phyloP scores from a whole-genome alignment of 2,113 vertebrate species.

The Archocentrus centrarchus region DNA sequence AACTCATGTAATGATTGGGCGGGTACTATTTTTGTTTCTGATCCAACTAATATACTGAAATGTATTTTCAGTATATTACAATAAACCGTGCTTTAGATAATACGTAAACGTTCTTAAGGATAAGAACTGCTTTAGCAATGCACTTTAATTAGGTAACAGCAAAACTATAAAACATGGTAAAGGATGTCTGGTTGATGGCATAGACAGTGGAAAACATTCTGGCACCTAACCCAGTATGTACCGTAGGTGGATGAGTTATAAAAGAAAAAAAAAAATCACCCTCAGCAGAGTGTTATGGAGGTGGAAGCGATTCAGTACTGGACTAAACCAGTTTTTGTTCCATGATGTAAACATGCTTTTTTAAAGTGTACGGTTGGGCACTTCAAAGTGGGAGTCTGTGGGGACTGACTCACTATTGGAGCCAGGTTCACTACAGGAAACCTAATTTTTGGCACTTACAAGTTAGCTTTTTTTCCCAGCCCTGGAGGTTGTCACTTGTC shows the following conservation, averaged over 20 bases:
- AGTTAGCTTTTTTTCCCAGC: neutral
- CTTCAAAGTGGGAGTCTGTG: neutral
- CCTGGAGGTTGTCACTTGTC: neutral
- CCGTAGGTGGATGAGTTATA: neutral
- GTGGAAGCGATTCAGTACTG: neutral
- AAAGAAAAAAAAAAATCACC: neutral
- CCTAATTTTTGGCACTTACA: neutral
- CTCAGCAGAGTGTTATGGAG: neutral
- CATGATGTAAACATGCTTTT: neutral
- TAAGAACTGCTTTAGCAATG: neutral
- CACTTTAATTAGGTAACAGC: neutral
- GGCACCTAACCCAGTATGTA: neutral
- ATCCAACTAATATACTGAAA: conserved; percentile 13
- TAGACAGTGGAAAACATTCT: neutral
- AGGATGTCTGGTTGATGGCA: neutral
- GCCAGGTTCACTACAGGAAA: neutral
- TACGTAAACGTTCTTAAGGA: neutral
- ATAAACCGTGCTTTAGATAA: too few species aligned
- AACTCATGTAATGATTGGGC: conserved; percentile 32
- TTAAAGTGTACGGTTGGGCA: neutral
- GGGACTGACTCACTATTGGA: too few species aligned
- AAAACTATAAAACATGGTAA: neutral
- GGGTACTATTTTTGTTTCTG: neutral
- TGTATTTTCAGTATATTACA: neutral
- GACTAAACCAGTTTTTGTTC: neutral